Conservation (phyloP, 2,113 vertebrate species). For the Myrmophylax atrothorax region DNA sequence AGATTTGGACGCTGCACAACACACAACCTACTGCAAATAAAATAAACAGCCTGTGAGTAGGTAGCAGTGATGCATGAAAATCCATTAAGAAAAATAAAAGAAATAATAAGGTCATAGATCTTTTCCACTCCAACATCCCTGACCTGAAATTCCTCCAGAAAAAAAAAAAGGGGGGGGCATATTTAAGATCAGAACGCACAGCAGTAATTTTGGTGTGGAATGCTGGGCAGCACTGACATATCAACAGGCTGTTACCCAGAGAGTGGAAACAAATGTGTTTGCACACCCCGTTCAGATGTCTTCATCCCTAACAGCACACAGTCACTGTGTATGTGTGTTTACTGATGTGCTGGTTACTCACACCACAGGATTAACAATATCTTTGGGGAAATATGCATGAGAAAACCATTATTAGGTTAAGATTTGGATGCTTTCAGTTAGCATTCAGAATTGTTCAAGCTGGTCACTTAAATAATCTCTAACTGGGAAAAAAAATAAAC, state of each 20-base stretch:
- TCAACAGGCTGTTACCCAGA: conserved; percentile 36
- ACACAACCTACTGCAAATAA: not conserved
- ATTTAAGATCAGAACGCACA: not conserved
- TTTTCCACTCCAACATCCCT: not conserved
- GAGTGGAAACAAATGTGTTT: not conserved
- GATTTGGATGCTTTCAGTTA: not conserved
- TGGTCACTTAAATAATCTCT: not conserved
- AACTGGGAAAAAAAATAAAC: not conserved
- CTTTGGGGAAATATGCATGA: not conserved
- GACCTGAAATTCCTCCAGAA: conserved; percentile 17
- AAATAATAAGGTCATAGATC: conserved; percentile 44
- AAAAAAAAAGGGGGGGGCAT: too few relatives aligned
- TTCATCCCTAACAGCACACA: not conserved
- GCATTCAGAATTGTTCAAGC: rapidly evolving
- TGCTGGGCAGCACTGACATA: not conserved
- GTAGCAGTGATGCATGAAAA: conserved; percentile 29
- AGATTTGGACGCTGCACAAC: not conserved
- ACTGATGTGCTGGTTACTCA: not conserved
- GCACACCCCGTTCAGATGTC: not conserved
- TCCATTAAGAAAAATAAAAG: conserved; percentile 59
- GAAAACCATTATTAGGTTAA: not conserved
- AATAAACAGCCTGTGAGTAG: conserved; percentile 32
- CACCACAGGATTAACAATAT: not conserved
- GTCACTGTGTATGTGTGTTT: rapidly evolving
- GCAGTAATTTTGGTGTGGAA: not conserved